Base-by-base conservation (phyloP, 2,888 invertebrate species). In the Hydraecia micacea region DNA sequence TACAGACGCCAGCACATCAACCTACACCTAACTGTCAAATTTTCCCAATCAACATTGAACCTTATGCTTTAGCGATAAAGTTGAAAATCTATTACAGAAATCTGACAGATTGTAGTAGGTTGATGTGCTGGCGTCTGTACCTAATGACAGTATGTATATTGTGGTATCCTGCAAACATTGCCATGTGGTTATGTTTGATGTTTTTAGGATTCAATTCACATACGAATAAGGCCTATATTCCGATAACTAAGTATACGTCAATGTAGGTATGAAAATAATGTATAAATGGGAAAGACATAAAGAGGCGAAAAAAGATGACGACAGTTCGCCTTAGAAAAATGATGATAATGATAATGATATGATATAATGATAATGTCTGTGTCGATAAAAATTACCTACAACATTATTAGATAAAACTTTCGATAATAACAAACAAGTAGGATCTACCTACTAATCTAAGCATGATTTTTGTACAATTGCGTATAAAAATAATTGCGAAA, bases 381-480 rank as follows among this genome's bases (percentile, higher is more conserved):
- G n/a, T 36, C 15, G 7, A 49, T 49, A n/a, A 28, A 46, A 49
- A 36, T 6, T 6, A 36, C 39, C 9, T 11, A 42, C 0, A 72
- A 36, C 7, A 6, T n/a, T 52, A 52, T 32, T 13, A 4, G 3
- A 11, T 28, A 63, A 52, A 36, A 25, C 0, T 5, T n/a, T 4
- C 21, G 11, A 63, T 18, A 18, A 7, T n/a, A 39, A 39, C 13
- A 65, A 49, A 55, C 5, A 32, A 66, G 28, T 65, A 46, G 55
- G 55, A n/a, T 21, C 7, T 36, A 75, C 21, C 25, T 39, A 28
- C 49, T 49, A 55, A 25, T 18, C 13, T n/a, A 32, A 46, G 18
- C 32, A 73, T 25, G 46, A 28, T 79, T 79, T 79, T 79, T 55
- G 36, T 58, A 58, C 32, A 66, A 58, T 49, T 58, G 11, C 39